Evolutionary conservation across 2,888 invertebrate genomes (phyloP), one percentile per base, ranked within the genome.

Genomic region (Bedellia somnulentella): DNA sequence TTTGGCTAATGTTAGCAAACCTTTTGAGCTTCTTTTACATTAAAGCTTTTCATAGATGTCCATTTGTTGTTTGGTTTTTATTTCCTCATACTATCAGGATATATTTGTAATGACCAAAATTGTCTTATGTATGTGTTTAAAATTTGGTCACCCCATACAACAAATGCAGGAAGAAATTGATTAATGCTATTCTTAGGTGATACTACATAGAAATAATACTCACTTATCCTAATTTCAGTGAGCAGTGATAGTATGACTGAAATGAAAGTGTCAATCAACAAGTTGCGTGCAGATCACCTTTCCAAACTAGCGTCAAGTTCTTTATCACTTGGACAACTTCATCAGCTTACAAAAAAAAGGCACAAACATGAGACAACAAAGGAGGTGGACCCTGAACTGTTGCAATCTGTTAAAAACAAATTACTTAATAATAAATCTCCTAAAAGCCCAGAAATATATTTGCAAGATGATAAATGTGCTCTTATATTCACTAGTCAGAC

Each of bases 251-350:
- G 73, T 3, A 81, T 83, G 48, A 83, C 66, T 29, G 83, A 86
- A 60, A 80, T 79, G 11, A 84, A 81, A 50, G 83, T 88, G 2
- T 76, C 80, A 11, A 80, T 89, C 8, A 80, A 80, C 39, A 86
- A 83, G 44, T 57, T 89, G 17, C 82, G 79, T 44, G 80, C 86
- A 4, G 71, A 78, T 30, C 83, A 87, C 46, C 54, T 89, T 4
- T 81, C 86, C 9, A 71, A 82, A 37, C 71, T 89, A 32, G 80
- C 86, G 1, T 52, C 79, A 39, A 62, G 81, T 55, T 52, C 78
- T 26, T 75, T 81, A 1, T 75, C 79, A 25, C 57, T 82, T 21
- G 79, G 80, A 22, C 79, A 83, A 45, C 52, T 82, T 3, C 77
- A 82, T 46, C 80, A 80, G 49, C 50, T 83, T 12, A 80, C 79